Percentiles rank a stretch among this genome's conserved stretches.
These are phyloP conservation scores for Luperina testacea DNA, from an alignment of 2,888 invertebrate species.

Conservation along the genomic window DNA sequence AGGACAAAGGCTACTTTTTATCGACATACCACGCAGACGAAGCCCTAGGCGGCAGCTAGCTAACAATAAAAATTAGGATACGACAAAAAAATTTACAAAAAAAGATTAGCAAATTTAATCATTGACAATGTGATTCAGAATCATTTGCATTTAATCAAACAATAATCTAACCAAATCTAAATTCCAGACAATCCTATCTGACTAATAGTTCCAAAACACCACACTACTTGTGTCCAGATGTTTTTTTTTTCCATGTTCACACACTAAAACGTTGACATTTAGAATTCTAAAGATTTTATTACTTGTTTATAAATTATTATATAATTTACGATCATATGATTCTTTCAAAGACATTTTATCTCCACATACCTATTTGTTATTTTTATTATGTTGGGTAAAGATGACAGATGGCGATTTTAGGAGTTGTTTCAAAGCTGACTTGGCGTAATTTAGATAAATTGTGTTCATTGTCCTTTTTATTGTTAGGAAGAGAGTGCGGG, in stretches of 20 bases:
- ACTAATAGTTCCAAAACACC: conserved; percentile 38
- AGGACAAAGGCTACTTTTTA: too few relatives aligned
- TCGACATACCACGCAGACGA: too few relatives aligned
- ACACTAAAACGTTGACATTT: conserved; percentile 59
- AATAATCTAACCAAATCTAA: conserved; percentile 6
- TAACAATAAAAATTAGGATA: too few relatives aligned
- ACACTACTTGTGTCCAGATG: conserved; percentile 53
- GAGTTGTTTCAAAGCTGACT: conserved; percentile 48
- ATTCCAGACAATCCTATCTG: conserved; percentile 23
- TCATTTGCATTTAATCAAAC: not conserved
- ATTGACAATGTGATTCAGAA: not conserved
- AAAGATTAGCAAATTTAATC: too few relatives aligned
- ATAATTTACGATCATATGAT: conserved; percentile 64
- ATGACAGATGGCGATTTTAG: conserved; percentile 55
- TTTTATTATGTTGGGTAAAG: conserved; percentile 47
- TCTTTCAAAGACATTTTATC: conserved; percentile 63
- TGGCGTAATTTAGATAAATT: conserved; percentile 60
- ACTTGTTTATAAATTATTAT: conserved; percentile 53
- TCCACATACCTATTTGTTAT: conserved; percentile 50
- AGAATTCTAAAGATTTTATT: conserved; percentile 58
- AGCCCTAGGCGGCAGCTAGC: too few relatives aligned
- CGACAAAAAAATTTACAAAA: too few relatives aligned
- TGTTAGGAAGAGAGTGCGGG: conserved; percentile 18
- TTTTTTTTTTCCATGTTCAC: conserved; percentile 47
- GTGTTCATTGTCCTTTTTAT: conserved; percentile 45